Evolutionary conservation across 2,797 vertebrate genomes (phyloP).

Genomic region (Bradypodion pumilum): DNA sequence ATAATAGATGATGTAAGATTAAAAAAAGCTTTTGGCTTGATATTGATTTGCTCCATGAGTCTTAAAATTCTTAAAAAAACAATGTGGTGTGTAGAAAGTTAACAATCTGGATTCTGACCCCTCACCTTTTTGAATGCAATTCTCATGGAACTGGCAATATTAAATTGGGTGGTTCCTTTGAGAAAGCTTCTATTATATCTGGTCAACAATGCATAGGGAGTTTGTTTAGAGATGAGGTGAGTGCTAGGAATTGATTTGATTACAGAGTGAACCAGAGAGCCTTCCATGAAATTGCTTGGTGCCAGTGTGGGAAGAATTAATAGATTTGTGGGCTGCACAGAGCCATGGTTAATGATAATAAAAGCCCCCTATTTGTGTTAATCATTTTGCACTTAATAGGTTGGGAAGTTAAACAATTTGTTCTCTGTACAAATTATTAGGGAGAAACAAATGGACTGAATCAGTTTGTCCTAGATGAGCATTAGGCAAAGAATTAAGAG

Average conservation of each 20-base stretch:
- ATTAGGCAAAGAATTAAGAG: not conserved
- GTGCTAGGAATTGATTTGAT: constrained; percentile 69
- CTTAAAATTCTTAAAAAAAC: not conserved
- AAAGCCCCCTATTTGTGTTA: constrained; percentile 64
- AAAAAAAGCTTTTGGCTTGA: not conserved
- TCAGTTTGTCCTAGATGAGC: not conserved
- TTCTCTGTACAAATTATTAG: constrained; percentile 24
- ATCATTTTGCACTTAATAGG: constrained; percentile 15
- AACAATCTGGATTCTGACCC: not conserved
- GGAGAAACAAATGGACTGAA: not conserved
- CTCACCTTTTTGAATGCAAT: not conserved
- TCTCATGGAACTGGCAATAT: not conserved
- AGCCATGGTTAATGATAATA: constrained; percentile 83
- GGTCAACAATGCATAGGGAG: constrained; percentile 42
- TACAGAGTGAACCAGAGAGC: constrained; percentile 61
- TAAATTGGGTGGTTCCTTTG: not conserved
- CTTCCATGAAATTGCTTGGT: constrained; percentile 48
- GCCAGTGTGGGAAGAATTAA: constrained; percentile 77
- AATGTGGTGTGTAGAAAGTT: not conserved
- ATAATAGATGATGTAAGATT: too few relatives aligned
- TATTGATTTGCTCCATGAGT: not conserved
- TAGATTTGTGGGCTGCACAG: constrained; percentile 71
- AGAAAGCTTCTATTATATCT: not conserved
- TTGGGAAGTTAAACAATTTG: constrained; percentile 45
- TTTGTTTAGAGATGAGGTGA: constrained; percentile 61